Evolutionary conservation across 2,797 vertebrate genomes (phyloP).

Genomic region (Acipenser oxyrinchus): DNA sequence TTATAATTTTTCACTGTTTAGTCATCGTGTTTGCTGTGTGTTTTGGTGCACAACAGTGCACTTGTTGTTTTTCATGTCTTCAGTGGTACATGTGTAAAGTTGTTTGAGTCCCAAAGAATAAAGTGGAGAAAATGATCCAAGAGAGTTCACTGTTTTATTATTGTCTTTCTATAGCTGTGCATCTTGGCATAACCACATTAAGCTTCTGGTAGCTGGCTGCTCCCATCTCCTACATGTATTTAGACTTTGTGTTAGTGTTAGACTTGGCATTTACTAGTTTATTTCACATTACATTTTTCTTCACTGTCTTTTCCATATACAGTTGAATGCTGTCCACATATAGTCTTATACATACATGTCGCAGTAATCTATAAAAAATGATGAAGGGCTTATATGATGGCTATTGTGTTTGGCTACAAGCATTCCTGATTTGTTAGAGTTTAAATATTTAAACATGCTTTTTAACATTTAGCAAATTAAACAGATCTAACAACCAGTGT

Average conservation of each 20-base stretch:
- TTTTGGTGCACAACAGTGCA: conserved; percentile 25
- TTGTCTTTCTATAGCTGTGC: not conserved
- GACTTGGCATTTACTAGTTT: not conserved
- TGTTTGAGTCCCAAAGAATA: conserved; percentile 53
- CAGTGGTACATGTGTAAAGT: conserved; percentile 37
- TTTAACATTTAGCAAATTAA: no score
- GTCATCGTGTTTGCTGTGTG: conserved; percentile 51
- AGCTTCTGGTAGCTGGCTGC: not conserved
- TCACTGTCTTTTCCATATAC: no score
- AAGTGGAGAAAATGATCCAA: conserved; percentile 31
- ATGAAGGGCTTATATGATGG: no score
- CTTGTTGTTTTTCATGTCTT: conserved; percentile 32
- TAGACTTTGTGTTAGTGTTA: not conserved
- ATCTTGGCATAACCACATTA: no score
- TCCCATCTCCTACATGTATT: not conserved
- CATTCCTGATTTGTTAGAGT: no score
- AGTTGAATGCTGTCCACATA: no score
- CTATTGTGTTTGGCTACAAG: no score
- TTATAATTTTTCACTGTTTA: conserved; percentile 46
- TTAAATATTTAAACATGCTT: no score
- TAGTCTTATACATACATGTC: no score
- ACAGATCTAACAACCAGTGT: no score
- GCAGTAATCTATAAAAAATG: no score
- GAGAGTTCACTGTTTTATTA: not conserved
- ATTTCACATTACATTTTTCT: no score